Evolutionary conservation across 2,113 vertebrate species (phyloP).

Genomic region (Anguilla rostrata): DNA sequence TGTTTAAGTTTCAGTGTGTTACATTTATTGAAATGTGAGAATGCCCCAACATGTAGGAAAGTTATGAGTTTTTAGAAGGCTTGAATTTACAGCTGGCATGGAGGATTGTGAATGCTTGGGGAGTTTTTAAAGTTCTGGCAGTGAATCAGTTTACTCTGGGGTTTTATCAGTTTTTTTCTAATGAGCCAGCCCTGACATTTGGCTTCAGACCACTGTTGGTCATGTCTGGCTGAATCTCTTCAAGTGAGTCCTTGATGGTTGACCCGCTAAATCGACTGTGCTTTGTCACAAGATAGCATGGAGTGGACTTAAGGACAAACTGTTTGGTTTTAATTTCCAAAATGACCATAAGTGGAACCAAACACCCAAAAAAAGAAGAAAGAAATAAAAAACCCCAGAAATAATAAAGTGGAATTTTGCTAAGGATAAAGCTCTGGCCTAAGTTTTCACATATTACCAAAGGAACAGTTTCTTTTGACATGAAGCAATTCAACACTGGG

Average conservation of each 20-base stretch:
- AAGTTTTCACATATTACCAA: too few species aligned
- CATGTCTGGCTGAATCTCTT: not conserved
- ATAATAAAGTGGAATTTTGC: too few species aligned
- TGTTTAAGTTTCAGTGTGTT: not conserved
- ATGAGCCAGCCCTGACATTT: not conserved
- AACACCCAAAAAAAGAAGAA: too few species aligned
- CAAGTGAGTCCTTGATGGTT: not conserved
- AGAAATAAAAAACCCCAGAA: too few species aligned
- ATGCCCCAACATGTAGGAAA: not conserved
- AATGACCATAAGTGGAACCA: too few species aligned
- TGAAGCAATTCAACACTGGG: too few species aligned
- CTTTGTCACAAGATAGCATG: too few species aligned
- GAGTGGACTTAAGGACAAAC: too few species aligned
- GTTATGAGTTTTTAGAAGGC: not conserved
- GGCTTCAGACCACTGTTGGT: not conserved
- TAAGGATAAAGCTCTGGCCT: too few species aligned
- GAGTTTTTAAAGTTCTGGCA: not conserved
- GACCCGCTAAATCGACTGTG: not conserved
- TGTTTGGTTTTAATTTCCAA: not conserved
- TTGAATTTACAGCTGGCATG: not conserved
- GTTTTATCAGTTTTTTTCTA: not conserved
- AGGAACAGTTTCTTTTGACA: too few species aligned
- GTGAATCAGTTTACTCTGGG: not conserved
- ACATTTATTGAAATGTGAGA: not conserved
- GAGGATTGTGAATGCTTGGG: not conserved